Percentiles rank a stretch among this genome's conserved stretches.
Evolutionary conservation across 1,140 invertebrate genomes (phyloP).

Genomic region (Drosophila serrata): DNA sequence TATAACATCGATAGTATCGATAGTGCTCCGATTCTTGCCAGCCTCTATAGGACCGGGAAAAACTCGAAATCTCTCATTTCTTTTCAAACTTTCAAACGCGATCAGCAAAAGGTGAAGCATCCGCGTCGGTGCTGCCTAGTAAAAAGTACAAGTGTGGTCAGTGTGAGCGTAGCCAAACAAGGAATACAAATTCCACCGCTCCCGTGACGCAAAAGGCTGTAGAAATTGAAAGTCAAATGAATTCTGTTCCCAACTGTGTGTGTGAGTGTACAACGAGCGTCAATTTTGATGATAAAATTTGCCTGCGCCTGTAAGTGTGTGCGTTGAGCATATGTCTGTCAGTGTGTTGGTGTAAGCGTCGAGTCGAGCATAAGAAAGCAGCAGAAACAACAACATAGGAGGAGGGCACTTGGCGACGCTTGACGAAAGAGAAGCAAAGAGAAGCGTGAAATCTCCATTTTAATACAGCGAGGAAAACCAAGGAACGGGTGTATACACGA

Average conservation of each 20-base stretch:
- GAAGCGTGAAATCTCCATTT: slow-evolving; percentile 67
- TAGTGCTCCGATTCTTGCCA: no score
- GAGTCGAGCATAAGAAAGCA: slow-evolving; percentile 54
- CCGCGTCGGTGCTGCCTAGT: slow-evolving; percentile 34
- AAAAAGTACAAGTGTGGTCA: slow-evolving; percentile 6
- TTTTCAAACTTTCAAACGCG: slow-evolving; percentile 14
- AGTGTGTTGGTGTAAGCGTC: slow-evolving; percentile 44
- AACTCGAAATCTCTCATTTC: slow-evolving; percentile 53
- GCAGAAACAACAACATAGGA: slow-evolving; percentile 26
- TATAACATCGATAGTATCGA: no score
- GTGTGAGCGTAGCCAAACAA: slow-evolving; percentile 36
- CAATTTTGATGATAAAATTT: slow-evolving; percentile 61
- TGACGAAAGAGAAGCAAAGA: slow-evolving; percentile 56
- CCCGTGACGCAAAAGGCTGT: slow-evolving; percentile 33
- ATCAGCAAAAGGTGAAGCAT: slow-evolving; percentile 12
- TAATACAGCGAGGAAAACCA: slow-evolving; percentile 23
- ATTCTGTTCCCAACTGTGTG: slow-evolving; percentile 38
- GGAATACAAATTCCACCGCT: slow-evolving; percentile 42
- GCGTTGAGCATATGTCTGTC: slow-evolving; percentile 34
- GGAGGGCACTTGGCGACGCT: slow-evolving; percentile 51
- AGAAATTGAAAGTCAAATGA: slow-evolving; percentile 63
- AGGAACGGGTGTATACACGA: slow-evolving; percentile 35
- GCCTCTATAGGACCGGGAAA: no score
- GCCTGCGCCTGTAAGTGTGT: slow-evolving; percentile 30
- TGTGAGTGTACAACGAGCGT: slow-evolving; percentile 55